Evolutionary conservation across 2,888 invertebrate genomes (phyloP), one percentile per base, ranked within the genome.

Genomic region (Cacoxenus indagator): DNA sequence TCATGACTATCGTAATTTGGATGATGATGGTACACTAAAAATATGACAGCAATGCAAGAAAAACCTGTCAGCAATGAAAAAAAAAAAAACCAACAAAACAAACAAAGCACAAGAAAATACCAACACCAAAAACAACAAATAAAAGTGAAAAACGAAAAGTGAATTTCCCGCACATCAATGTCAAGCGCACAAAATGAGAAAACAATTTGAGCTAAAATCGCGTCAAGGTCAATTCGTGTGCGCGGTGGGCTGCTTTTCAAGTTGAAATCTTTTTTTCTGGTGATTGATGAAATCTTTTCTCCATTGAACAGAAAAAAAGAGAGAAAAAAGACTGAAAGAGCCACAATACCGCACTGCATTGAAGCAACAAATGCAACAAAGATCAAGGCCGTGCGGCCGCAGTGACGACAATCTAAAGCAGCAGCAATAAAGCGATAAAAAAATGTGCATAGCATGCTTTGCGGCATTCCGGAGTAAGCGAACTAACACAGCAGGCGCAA

Each of bases 381-480:
- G 45, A 43, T 64, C 46, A 46, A 45, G 46, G 45, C 45, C 6
- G 22, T 27, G 29, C 37, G n/a, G 11, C 22, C 0, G 22, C 24
- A 6, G 71, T 73, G 75, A 72, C 4, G 65, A 64, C 48, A 67
- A 61, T 67, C 69, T 74, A 67, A 67, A 67, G 68, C n/a, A n/a
- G 37, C 19, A 57, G 67, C 37, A 43, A 17, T 29, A 17, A 14
- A 37, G 46, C 46, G 29, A 17, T 5, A 43, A 4, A 0, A 43
- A n/a, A 43, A 51, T 19, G 45, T 64, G 45, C 73, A 71, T 73
- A 67, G 72, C 75, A 76, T 70, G 69, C 51, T 72, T 76, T 73
- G 69, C 67, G 76, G 76, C 45, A 11, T n/a, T n/a, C n/a, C n/a
- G n/a, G n/a, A n/a, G n/a, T n/a, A n/a, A n/a, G n/a, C n/a, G n/a